Conservation (phyloP, 2,113 vertebrate genomes). For the Hystrix cristata region DNA sequence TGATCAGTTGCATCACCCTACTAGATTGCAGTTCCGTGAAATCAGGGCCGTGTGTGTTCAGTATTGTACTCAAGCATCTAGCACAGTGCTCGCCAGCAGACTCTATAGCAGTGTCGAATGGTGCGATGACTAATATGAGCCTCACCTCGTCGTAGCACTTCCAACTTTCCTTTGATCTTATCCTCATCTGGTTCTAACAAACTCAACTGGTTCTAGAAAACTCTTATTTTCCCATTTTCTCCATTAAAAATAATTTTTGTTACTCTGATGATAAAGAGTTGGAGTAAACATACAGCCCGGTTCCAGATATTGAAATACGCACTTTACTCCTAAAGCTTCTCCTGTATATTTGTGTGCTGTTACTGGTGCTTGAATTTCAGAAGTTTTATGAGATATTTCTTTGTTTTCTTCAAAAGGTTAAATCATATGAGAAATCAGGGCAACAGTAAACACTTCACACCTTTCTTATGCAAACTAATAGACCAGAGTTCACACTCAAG, state of each 20-base stretch:
- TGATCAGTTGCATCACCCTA: background rate
- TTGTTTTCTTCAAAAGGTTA: slow-evolving; percentile 1
- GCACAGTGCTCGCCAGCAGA: background rate
- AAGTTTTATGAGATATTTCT: background rate
- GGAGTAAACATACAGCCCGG: background rate
- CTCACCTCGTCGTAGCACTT: background rate
- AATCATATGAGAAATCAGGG: background rate
- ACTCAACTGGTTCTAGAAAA: background rate
- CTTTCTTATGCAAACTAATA: background rate
- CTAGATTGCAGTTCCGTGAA: background rate
- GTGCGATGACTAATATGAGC: background rate
- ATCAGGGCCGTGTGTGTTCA: background rate
- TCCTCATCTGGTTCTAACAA: background rate
- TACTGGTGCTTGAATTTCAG: background rate
- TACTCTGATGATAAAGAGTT: background rate
- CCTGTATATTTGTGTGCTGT: background rate
- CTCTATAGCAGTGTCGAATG: background rate
- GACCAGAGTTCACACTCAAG: background rate
- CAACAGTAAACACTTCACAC: background rate
- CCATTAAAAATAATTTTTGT: background rate
- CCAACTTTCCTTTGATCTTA: background rate
- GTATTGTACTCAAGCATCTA: background rate
- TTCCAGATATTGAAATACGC: background rate
- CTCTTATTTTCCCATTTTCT: background rate
- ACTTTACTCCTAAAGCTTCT: background rate